Base-by-base conservation (phyloP, 2,888 invertebrate genomes). In the Cartodere bifasciata region DNA sequence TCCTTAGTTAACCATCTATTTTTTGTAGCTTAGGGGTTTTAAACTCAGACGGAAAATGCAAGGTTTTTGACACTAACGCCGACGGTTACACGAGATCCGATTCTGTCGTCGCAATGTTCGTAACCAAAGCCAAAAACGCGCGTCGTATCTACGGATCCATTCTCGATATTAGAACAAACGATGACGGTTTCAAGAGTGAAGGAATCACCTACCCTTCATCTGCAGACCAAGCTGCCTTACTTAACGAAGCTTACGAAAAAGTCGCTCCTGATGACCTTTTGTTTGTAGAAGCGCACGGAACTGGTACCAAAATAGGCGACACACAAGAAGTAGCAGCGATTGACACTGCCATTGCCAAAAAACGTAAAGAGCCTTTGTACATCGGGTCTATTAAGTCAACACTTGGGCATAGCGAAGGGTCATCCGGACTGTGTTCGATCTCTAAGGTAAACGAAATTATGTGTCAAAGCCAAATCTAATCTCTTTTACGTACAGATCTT, bases 371-470 rank as follows among this genome's bases (percentile, higher is more conserved):
- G 4, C 75, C 70, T 0, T 81, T 91, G 0, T 60, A 72, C 28
- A 81, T 94, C 35, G 94, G 94, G 2, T 87, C 92, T 0, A 75
- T 91, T 21, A 94, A 95, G 55, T 88, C 91, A 0, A 94, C 91
- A 58, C 68, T 92, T 56, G 94, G 95, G 0, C 94, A 95, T 58
- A 72, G 84, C 1, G 94, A 95, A 52, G 81, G 90, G 1, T 74
- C 75, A 2, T 82, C 84, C 3, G 84, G 88, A 4, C 63, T 90
- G 2, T 84, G 84, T 43, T 81, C 86, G 0, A 55, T 91, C n/a
- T n/a, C n/a, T n/a, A n/a, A n/a, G n/a, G n/a, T n/a, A n/a, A n/a
- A n/a, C n/a, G n/a, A n/a, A n/a, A n/a, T n/a, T n/a, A n/a, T n/a
- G n/a, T n/a, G n/a, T n/a, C n/a, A n/a, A n/a, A n/a, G n/a, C n/a